These are phyloP conservation scores for Carcharodon carcharias DNA, from an alignment of 2,797 vertebrate species.

Conservation along the genomic window DNA sequence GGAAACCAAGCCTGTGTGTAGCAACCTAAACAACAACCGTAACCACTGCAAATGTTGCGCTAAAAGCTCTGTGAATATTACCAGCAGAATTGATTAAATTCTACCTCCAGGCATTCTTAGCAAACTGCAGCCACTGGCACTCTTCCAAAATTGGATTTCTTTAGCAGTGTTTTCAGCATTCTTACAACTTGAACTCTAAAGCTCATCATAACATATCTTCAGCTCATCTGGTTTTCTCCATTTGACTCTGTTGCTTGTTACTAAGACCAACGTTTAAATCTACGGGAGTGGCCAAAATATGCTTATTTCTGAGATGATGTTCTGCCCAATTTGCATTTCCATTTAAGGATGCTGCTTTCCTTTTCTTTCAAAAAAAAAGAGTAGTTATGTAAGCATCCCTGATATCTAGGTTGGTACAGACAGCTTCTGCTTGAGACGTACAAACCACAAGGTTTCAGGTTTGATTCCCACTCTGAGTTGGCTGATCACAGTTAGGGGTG, in stretches of 20 bases:
- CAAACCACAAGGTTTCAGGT: background rate
- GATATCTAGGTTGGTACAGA: background rate
- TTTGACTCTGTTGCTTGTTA: background rate
- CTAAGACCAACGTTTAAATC: background rate
- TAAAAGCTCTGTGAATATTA: background rate
- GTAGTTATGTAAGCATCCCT: background rate
- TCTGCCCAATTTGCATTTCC: background rate
- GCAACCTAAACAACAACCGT: background rate
- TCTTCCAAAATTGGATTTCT: background rate
- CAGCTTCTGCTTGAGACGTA: background rate
- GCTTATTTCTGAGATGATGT: background rate
- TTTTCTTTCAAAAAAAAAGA: background rate
- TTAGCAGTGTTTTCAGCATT: background rate
- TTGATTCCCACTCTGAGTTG: background rate
- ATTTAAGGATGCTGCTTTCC: background rate
- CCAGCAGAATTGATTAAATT: constrained; percentile 17
- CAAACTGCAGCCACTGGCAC: constrained; percentile 27
- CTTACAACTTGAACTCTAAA: background rate
- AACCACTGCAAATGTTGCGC: background rate
- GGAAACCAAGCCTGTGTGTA: background rate
- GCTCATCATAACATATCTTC: background rate
- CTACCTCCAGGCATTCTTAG: constrained; percentile 5
- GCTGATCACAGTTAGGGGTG: background rate
- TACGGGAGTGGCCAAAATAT: background rate
- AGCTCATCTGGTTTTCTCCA: background rate